Evolutionary conservation across 2,797 vertebrate species (phyloP).

Genomic region (Hipposideros larvatus): DNA sequence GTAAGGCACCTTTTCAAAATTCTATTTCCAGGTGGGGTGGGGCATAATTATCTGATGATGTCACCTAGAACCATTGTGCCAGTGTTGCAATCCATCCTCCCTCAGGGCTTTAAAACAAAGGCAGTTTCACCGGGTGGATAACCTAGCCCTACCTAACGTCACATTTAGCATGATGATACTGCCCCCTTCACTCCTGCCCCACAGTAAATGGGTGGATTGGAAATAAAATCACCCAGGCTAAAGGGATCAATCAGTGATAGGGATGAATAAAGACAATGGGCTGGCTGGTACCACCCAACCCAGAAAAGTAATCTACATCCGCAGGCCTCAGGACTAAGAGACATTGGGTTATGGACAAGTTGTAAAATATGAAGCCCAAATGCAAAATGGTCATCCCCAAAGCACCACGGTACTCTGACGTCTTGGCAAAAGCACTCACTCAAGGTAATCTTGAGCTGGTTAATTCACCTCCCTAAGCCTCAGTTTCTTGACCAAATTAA

Average conservation of each 20-base stretch:
- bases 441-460: not conserved
- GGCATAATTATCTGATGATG: not conserved
- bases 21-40: not conserved
- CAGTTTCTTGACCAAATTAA: not conserved
- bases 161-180: not conserved
- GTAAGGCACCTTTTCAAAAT: not conserved
- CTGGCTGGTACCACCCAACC: not conserved
- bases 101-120: constrained; percentile 28
- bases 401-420: not conserved
- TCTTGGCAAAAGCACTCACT: not conserved
- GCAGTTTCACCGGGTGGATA: not conserved
- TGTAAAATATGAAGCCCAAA: not conserved
- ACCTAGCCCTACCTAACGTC: not conserved
- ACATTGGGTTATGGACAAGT: not conserved
- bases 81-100: not conserved
- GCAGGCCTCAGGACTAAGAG: not conserved
- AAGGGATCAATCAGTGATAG: not conserved
- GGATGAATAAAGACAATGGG: not conserved
- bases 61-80: not conserved
- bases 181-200: not conserved
- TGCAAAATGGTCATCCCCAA: not conserved
- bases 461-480: not conserved
- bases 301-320: not conserved
- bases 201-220: not conserved
- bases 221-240: constrained; percentile 20